Base-by-base conservation (phyloP, 1,140 invertebrate species). In the Psix sp. region DNA sequence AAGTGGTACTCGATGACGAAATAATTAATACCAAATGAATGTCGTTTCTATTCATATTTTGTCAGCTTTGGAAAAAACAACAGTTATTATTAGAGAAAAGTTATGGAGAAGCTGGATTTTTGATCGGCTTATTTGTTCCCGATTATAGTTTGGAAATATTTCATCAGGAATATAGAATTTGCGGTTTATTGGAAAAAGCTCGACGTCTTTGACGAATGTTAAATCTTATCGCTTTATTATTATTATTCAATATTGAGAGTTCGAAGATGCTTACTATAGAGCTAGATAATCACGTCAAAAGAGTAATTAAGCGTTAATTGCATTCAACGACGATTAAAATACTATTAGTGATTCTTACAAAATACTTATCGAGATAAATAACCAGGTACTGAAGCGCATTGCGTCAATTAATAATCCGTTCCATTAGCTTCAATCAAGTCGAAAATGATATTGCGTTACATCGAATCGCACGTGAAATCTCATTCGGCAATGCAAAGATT, bases 1-100 rank as follows among this genome's bases (percentile, higher is more conserved):
- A 45, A 63, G 52, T 52, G 46, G 21, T 20, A 38, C 39, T 33
- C 45, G 52, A 51, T 51, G 38, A 51, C 20, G 39, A 38, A 63
- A 45, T 52, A 45, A 52, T 45, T 38, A 45, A 52, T 39, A 39
- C 18, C 4, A 9, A 63, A 36, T 51, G 38, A 51, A 51, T 63
- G 46, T 51, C 10, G 38, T 51, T 63, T 35, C 24, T 29, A 24
- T 63, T 63, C 45, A 63, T 60, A 42, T 14, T 21, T 40, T 31
- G 40, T 26, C 52, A 40, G 52, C 45, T 39, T 49, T 52, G 31
- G 31, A 16, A n/a, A 63, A 18, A 49, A 52, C 38, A 49, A 42
- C 16, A 31, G 5, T 15, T 10, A 29, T 60, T 33, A 39, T 60
- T 60, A 21, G 13, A 35, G 11, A 14, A 17, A 35, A 35, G 45